Base-by-base conservation (phyloP, 64 coral and sea anemone species). In the Montipora capricornis region DNA sequence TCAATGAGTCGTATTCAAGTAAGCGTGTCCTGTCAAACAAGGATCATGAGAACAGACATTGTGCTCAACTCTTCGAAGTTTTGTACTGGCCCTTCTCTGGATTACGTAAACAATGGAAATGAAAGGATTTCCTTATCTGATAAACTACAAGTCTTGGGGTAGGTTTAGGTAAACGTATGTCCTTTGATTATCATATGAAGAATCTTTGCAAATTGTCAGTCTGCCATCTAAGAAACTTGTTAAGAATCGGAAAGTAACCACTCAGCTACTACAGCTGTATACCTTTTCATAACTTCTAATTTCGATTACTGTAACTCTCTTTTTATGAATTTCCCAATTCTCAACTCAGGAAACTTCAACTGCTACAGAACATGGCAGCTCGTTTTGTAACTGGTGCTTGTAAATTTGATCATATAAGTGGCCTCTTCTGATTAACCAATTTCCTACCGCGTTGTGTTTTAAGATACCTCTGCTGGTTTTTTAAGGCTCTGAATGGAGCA, bases 31-130 rank as follows among this genome's bases (percentile, higher is more conserved):
- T 55, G 5, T 5, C 5, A 55, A 84, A 84, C 80, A 7, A 84
- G 20, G 68, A 76, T 61, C 22, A 22, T 22, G 22, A 92, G 84
- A 70, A 84, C 90, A 59, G 79, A 92, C 6, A 46, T 83, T 74
- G 44, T 92, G 17, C 49, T 92, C 19, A 82, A 71, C 51, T 8
- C 4, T 53, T 0, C 51, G 51, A 53, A 53, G 51, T 53, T 53
- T 53, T 0, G 51, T 53, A 5, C 51, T 53, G 51, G 51, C 51
- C 8, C 51, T 53, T 53, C 51, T 8, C 51, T 53, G 51, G 8
- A 53, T 53, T 53, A 53, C 8, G 51, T 53, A 8, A 53, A 53
- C 51, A 53, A 0, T 53, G 51, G 51, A 64, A 45, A 78, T 80
- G 75, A 52, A 62, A 79, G 64, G 44, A 86, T 68, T 47, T 16